Evolutionary conservation across 2,113 vertebrate species (phyloP).

Genomic region (Phyllopteryx taeniolatus): DNA sequence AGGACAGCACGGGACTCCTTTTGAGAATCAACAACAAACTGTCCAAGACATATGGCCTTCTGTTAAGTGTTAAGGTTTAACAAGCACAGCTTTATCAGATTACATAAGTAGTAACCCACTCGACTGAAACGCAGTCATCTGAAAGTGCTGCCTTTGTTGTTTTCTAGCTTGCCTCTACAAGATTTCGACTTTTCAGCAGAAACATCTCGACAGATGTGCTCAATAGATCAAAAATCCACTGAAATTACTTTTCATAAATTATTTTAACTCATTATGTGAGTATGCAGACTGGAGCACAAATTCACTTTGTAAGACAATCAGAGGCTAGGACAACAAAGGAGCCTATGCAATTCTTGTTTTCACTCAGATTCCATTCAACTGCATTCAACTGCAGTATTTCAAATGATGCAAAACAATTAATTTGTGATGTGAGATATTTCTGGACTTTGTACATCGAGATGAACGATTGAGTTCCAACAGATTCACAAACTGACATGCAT

Average conservation of each 20-base stretch:
- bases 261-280: conserved; percentile 25
- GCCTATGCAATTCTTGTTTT: conserved; percentile 18
- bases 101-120: background rate
- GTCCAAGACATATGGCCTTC: conserved; percentile 20
- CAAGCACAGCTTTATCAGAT: conserved; percentile 13
- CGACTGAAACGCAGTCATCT: background rate
- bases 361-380: conserved; percentile 26
- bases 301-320: conserved; percentile 22
- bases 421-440: background rate
- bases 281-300: conserved; percentile 18
- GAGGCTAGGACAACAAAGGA: conserved; percentile 33
- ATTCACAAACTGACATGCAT: background rate
- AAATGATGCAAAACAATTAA: background rate
- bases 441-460: background rate
- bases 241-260: conserved; percentile 40
- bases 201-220: conserved; percentile 23
- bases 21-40: background rate
- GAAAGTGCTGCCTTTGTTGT: background rate
- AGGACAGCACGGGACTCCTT: conserved; percentile 1
- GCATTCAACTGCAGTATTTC: conserved; percentile 5
- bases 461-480: background rate
- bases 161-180: background rate
- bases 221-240: conserved; percentile 22
- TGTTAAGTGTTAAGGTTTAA: conserved; percentile 28
- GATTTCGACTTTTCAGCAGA: conserved; percentile 3